A percentile compares a stretch with the other conserved stretches of the same genome.
Conservation (phyloP, 2,113 vertebrate species). For the Anser brachyrhynchus region DNA sequence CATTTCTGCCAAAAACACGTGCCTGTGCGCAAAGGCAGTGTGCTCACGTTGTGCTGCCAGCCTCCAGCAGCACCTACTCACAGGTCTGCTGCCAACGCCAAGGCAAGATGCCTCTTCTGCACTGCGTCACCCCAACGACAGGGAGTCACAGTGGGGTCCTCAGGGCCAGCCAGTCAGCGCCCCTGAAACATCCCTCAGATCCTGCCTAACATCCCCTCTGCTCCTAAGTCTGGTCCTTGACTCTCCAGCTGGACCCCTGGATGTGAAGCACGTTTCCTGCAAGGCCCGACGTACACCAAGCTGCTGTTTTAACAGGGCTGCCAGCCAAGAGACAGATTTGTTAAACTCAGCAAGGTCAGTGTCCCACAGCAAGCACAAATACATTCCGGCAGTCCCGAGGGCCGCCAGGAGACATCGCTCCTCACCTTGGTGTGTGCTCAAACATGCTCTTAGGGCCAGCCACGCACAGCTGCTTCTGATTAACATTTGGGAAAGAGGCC, state of each 20-base stretch:
- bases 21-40: background rate
- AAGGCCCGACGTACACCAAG: background rate
- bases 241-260: background rate
- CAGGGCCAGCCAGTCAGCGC: background rate
- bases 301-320: background rate
- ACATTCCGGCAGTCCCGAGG: background rate
- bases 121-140: background rate
- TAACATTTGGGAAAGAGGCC: background rate
- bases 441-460: constrained; percentile 11
- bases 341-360: background rate
- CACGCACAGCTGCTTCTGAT: constrained; percentile 19
- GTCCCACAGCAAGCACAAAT: background rate
- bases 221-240: background rate
- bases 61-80: background rate
- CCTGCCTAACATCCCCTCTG: background rate
- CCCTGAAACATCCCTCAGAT: background rate
- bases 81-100: background rate
- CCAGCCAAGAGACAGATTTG: constrained; percentile 12
- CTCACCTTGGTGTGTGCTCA: background rate
- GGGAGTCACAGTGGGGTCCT: background rate
- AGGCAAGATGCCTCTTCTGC: background rate
- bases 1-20: background rate
- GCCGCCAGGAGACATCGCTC: background rate
- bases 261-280: background rate
- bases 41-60: background rate